Conservation (phyloP, 2,797 vertebrate species). For the Brotula barbata region DNA sequence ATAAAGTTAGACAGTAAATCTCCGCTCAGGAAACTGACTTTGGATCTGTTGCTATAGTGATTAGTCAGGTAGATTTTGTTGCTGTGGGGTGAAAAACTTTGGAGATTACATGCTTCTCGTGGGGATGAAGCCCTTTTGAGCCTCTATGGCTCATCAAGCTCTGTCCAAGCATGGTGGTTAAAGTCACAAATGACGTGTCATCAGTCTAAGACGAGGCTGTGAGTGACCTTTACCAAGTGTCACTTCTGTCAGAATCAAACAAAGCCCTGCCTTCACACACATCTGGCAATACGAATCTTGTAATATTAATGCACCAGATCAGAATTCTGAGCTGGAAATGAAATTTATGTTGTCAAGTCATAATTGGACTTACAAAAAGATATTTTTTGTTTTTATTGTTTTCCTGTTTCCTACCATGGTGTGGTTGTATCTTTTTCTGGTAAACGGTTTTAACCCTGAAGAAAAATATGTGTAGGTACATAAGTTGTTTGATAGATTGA, state of each 20-base stretch:
- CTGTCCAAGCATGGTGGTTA: slow-evolving; percentile 1
- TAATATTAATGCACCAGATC: too few relatives aligned
- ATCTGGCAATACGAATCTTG: slow-evolving; percentile 1
- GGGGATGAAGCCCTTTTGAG: background rate
- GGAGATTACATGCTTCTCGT: background rate
- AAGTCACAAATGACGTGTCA: too few relatives aligned
- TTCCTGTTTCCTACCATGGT: too few relatives aligned
- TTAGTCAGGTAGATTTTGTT: slow-evolving; percentile 23
- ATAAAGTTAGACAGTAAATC: slow-evolving; percentile 36
- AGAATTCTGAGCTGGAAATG: too few relatives aligned
- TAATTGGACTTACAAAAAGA: too few relatives aligned
- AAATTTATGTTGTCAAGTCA: too few relatives aligned
- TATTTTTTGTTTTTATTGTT: too few relatives aligned
- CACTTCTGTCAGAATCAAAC: slow-evolving; percentile 11
- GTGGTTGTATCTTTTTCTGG: too few relatives aligned
- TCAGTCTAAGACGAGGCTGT: too few relatives aligned
- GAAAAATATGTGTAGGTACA: too few relatives aligned
- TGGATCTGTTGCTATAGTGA: slow-evolving; percentile 13
- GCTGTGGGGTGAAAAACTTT: background rate
- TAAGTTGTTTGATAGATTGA: too few relatives aligned
- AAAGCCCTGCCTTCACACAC: background rate
- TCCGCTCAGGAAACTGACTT: background rate
- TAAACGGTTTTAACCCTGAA: too few relatives aligned
- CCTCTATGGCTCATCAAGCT: background rate
- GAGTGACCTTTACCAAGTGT: slow-evolving; percentile 15